A percentile compares a stretch with the other conserved stretches of the same genome.
Conservation (phyloP, 2,113 vertebrate genomes). For the Tupaia tana region DNA sequence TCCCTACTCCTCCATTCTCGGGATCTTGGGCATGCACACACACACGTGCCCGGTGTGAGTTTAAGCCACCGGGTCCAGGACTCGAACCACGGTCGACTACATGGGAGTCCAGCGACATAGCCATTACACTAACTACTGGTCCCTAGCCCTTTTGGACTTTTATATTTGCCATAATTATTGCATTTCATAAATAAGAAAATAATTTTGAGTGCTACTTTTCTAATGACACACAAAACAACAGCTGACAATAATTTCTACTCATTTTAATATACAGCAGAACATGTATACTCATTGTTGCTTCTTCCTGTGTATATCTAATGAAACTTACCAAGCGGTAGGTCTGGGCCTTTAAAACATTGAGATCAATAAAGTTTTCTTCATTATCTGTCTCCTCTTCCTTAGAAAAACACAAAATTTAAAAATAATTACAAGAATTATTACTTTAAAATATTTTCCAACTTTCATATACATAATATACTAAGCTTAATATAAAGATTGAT, state of each 20-base stretch:
- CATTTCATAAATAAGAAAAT: conserved; percentile 46
- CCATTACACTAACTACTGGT: too few species aligned
- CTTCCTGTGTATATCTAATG: background rate
- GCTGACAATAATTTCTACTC: conserved; percentile 9
- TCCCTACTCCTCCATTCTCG: too few species aligned
- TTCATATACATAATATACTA: conserved; percentile 23
- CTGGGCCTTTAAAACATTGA: conserved; percentile 93
- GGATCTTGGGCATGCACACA: too few species aligned
- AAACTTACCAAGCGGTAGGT: conserved; percentile 88
- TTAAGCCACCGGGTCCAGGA: too few species aligned
- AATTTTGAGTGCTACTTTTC: conserved; percentile 55
- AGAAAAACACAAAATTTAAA: conserved; percentile 75
- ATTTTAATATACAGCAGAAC: conserved; percentile 32
- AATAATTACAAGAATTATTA: conserved; percentile 25
- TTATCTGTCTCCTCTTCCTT: conserved; percentile 95
- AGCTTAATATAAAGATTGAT: background rate
- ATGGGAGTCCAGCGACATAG: too few species aligned
- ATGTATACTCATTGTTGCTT: background rate
- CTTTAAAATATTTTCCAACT: conserved; percentile 48
- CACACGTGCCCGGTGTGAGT: too few species aligned
- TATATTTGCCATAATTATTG: conserved; percentile 38
- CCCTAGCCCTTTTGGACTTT: background rate
- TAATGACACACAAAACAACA: conserved; percentile 38
- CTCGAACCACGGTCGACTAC: too few species aligned
- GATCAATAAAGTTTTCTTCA: conserved; percentile 94